A percentile compares a stretch with the other conserved stretches of the same genome.
Evolutionary conservation across 2,888 invertebrate genomes (phyloP).

Genomic region (Tachina grossa): DNA sequence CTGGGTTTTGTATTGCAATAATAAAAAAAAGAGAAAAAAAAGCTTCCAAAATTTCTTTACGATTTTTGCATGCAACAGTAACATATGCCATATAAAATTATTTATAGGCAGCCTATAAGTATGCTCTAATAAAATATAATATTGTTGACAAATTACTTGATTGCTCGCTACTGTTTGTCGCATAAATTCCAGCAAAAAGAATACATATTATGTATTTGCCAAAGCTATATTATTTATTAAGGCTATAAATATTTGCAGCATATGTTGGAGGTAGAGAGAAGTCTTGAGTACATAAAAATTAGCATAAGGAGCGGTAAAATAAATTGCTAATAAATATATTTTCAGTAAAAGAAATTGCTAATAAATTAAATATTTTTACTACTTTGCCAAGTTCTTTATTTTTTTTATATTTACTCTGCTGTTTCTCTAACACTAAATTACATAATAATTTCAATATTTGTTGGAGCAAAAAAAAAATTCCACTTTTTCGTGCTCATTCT

Average conservation of each 20-base stretch:
- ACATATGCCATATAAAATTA: not conserved
- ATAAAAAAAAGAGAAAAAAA: too few relatives aligned
- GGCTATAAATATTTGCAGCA: not conserved
- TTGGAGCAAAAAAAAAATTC: not conserved
- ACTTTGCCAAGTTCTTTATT: not conserved
- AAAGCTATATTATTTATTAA: not conserved
- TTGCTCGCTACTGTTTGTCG: not conserved
- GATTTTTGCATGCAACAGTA: not conserved
- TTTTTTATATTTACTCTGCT: not conserved
- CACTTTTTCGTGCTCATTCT: not conserved
- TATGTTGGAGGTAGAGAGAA: not conserved
- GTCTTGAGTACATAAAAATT: not conserved
- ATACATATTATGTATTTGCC: not conserved
- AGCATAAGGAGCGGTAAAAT: not conserved
- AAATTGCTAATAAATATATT: too few relatives aligned
- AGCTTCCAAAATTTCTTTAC: too few relatives aligned
- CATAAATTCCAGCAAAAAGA: not conserved
- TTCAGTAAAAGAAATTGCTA: not conserved
- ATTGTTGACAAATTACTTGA: not conserved
- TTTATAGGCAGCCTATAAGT: slow-evolving; percentile 22
- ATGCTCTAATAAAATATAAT: slow-evolving; percentile 15
- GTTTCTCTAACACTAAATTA: not conserved
- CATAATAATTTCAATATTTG: not conserved
- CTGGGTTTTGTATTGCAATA: too few relatives aligned
- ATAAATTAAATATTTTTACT: not conserved